These are phyloP conservation scores for Eublepharis macularius DNA, from an alignment of 2,113 vertebrate genomes.

Conservation along the genomic window DNA sequence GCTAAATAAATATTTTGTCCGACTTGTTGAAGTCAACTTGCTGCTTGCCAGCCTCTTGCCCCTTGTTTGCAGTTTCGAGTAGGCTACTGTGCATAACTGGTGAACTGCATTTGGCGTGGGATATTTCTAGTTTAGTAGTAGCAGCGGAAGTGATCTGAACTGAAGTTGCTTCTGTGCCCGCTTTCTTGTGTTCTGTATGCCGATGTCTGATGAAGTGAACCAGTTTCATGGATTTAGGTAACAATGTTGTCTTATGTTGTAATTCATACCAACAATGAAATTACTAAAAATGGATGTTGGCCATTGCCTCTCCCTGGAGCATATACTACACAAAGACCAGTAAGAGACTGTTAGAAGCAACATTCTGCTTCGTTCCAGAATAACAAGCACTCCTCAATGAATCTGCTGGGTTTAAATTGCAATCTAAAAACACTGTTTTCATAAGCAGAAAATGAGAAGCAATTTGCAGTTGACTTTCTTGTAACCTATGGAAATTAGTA, in stretches of 20 bases:
- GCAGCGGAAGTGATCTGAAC: background rate
- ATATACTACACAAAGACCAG: background rate
- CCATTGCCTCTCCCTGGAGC: no score
- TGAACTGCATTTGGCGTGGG: no score
- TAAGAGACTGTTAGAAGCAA: background rate
- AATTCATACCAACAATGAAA: background rate
- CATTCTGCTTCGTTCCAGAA: rapidly evolving
- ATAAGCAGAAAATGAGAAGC: background rate
- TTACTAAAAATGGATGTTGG: no score
- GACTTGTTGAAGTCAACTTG: background rate
- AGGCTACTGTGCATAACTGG: no score
- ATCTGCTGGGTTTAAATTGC: background rate
- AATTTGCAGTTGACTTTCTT: background rate
- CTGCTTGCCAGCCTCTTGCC: no score
- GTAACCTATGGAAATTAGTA: background rate
- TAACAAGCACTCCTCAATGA: background rate
- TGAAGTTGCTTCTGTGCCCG: background rate
- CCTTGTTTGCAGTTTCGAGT: no score
- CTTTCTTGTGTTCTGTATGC: background rate
- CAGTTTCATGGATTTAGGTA: background rate
- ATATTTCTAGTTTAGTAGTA: no score
- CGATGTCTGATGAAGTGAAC: background rate
- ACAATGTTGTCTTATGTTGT: background rate
- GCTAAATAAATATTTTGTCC: background rate
- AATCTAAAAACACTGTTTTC: background rate